These are phyloP conservation scores for Lutjanus argentimaculatus DNA, from an alignment of 2,797 vertebrate genomes.

Conservation along the genomic window DNA sequence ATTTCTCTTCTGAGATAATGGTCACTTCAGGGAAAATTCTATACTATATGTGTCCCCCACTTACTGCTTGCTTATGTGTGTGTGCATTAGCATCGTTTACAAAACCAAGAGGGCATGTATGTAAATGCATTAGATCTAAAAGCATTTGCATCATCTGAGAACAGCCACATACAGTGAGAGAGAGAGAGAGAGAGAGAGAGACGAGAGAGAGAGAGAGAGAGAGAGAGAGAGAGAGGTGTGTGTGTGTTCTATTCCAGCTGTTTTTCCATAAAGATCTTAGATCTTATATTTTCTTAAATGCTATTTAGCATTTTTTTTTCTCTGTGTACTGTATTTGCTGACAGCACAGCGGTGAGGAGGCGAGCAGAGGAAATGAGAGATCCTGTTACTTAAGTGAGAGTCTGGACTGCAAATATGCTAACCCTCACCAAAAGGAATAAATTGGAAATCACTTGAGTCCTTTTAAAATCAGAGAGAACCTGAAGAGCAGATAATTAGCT, in stretches of 20 bases:
- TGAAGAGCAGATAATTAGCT: conserved; percentile 65
- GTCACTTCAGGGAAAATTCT: background rate
- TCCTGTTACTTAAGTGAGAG: conserved; percentile 42
- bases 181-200: no score
- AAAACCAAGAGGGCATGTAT: background rate
- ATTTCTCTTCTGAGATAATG: background rate
- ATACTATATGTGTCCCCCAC: background rate
- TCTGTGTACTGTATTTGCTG: conserved; percentile 40
- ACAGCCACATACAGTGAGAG: background rate
- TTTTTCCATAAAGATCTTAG: conserved; percentile 17
- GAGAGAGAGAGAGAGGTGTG: no score
- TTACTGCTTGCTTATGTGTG: background rate
- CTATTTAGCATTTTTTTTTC: conserved; percentile 18
- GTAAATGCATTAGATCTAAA: background rate
- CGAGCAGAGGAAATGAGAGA: conserved; percentile 36
- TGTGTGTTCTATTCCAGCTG: background rate
- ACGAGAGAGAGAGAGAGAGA: no score
- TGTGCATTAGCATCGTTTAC: background rate
- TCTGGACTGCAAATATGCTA: conserved; percentile 56
- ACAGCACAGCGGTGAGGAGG: conserved; percentile 27
- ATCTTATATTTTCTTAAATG: conserved; percentile 19
- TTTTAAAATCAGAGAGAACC: conserved; percentile 52
- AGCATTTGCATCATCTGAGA: background rate
- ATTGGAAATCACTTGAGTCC: conserved; percentile 57
- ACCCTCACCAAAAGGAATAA: conserved; percentile 54